Percentiles rank a stretch among this genome's conserved stretches.
Conservation (phyloP, 1,140 invertebrate species). For the Dendrolimus kikuchii region DNA sequence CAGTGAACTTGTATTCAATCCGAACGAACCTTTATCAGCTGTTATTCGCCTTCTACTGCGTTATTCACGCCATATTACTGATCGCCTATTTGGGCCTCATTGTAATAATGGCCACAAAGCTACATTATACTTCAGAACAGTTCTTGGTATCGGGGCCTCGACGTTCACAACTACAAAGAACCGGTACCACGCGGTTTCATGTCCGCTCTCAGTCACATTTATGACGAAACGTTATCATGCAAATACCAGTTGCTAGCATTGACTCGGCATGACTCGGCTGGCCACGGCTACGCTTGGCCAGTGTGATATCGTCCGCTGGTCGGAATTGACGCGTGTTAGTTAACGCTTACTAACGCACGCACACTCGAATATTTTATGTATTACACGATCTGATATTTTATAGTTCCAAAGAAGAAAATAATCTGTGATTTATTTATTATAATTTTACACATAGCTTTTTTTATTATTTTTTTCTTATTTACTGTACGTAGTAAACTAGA, state of each 20-base stretch:
- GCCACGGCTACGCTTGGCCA: conserved; percentile 10
- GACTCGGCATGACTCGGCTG: conserved; percentile 8
- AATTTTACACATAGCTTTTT: conserved; percentile 23
- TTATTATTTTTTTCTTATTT: conserved; percentile 34
- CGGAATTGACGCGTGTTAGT: conserved; percentile 26
- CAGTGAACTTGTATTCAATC: conserved; percentile 35
- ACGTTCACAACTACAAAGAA: conserved; percentile 27
- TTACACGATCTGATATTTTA: conserved; percentile 46
- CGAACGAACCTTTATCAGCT: conserved; percentile 33
- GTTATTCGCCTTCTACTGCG: conserved; percentile 19
- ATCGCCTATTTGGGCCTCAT: not conserved
- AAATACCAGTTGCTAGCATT: conserved; percentile 7
- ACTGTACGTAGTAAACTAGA: conserved; percentile 30
- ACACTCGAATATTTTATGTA: conserved; percentile 34
- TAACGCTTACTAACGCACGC: conserved; percentile 25
- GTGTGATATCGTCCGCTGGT: conserved; percentile 45
- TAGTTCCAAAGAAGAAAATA: conserved; percentile 58
- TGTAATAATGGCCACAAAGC: not conserved
- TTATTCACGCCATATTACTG: conserved; percentile 4
- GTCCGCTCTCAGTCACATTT: conserved; percentile 17
- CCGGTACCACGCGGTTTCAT: conserved; percentile 40
- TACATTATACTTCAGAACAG: conserved; percentile 4
- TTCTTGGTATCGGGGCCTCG: conserved; percentile 15
- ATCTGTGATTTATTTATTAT: conserved; percentile 53
- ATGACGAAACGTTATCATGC: conserved; percentile 27